Base-by-base conservation (phyloP, 1,140 invertebrate species). In the Calycopis cecrops region DNA sequence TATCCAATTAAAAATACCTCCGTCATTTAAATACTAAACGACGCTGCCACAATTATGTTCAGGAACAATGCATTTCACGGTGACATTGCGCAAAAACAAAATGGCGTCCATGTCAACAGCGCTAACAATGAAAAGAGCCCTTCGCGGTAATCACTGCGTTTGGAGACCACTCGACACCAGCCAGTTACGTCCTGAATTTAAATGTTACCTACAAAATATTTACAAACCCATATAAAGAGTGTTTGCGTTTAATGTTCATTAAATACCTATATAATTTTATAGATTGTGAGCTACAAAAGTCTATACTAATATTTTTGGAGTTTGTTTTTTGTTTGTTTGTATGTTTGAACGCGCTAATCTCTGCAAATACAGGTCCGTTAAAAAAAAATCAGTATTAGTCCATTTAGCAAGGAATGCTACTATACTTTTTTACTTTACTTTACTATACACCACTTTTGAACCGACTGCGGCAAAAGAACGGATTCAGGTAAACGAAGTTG, bases 81-180 rank as follows among this genome's bases (percentile, higher is more conserved):
- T 35, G 33, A n/a, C 35, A 44, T 54, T 54, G 17, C 48, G 14
- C 48, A n/a, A 49, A 34, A 49, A 49, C 21, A 49, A 57, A 63
- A 57, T 63, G 61, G 61, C 53, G 59, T 53, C 40, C 61, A 48
- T 59, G 62, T 63, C 62, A 63, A 63, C 62, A 63, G 57, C 52
- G 51, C 53, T 35, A 44, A 47, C 62, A 63, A 63, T 57, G 62
- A 63, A 18, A 47, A 63, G 62, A 21, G 57, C 34, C 37, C 62
- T 63, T 34, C 47, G 55, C 17, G 50, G 57, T 63, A 63, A 63
- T 63, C 62, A 57, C 62, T 63, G 57, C 62, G 62, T 56, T 62
- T 55, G 52, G 40, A 63, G 62, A 51, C 48, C 57, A 59, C 61
- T 63, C 17, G 40, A 44, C 57, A n/a, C 48, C 21, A 59, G 57